Evolutionary conservation across 2,113 vertebrate species (phyloP).

Genomic region (Pelusios castaneus): DNA sequence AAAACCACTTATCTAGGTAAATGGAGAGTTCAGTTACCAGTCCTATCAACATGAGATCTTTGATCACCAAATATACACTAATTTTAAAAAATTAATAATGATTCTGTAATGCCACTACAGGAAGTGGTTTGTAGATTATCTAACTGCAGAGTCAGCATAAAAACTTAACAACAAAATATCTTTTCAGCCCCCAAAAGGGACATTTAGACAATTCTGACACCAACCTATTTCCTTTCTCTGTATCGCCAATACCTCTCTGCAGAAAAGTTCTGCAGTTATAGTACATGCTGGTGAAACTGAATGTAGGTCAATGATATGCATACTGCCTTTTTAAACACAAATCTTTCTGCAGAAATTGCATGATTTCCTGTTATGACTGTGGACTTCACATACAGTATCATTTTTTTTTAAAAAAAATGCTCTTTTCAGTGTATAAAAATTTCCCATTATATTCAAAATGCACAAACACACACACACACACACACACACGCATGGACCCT

Average conservation of each 20-base stretch:
- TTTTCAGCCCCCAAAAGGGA: slow-evolving; percentile 49
- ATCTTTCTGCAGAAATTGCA: slow-evolving; percentile 70
- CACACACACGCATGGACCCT: neutral
- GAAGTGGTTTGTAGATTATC: slow-evolving; percentile 55
- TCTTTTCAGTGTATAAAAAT: slow-evolving; percentile 19
- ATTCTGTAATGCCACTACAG: slow-evolving; percentile 8
- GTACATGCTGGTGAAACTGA: slow-evolving; percentile 55
- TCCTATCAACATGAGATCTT: slow-evolving; percentile 32
- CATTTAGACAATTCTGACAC: slow-evolving; percentile 68
- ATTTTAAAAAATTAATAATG: slow-evolving; percentile 22
- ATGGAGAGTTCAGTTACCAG: slow-evolving; percentile 25
- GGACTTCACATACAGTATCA: slow-evolving; percentile 46
- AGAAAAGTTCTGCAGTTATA: slow-evolving; percentile 72
- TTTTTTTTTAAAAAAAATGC: neutral
- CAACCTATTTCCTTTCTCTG: slow-evolving; percentile 52
- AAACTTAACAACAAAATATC: slow-evolving; percentile 48
- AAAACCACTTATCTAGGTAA: neutral
- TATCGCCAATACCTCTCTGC: slow-evolving; percentile 53
- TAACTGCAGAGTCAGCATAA: slow-evolving; percentile 63
- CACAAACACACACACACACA: slow-evolving; percentile 14
- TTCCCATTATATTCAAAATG: neutral
- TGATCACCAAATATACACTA: slow-evolving; percentile 30
- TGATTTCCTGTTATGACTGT: slow-evolving; percentile 76
- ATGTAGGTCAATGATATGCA: slow-evolving; percentile 83
- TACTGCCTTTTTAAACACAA: slow-evolving; percentile 65